Evolutionary conservation across 2,888 invertebrate genomes (phyloP), one percentile per base, ranked within the genome.

Genomic region (Trisateles emortualis): DNA sequence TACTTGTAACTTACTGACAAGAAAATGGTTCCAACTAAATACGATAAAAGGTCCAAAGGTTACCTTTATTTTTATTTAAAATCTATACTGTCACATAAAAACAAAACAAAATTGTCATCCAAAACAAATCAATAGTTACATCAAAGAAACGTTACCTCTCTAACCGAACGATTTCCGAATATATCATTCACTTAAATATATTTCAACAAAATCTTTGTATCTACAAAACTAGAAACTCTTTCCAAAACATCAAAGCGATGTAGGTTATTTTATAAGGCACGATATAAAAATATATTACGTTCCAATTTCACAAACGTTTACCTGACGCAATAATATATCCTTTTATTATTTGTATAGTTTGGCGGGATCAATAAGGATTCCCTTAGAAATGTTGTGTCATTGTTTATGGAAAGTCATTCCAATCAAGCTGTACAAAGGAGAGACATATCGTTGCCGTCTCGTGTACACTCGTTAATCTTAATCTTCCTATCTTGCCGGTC

Each of bases 331-430:
- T 58, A 39, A 60, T 68, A 62, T 67, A 66, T 67, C 59, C 62
- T 74, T 75, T 72, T 71, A 77, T 82, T 82, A 83, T 81, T 78
- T 76, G 61, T 66, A 59, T 60, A 59, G 74, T 69, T 72, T 61
- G 64, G 52, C n/a, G 41, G 64, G 67, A 70, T 73, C 66, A 76
- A 76, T 74, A 71, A 45, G 56, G 50, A 49, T 54, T 61, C 55
- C 46, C 54, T 56, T 45, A 80, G 79, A 82, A 84, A 71, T 73
- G 83, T 78, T 64, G 68, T 79, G 83, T 88, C 88, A 89, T 88
- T 89, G 88, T 88, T 88, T 88, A 87, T 83, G 78, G 83, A 81
- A 81, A 87, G 87, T 85, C 86, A 89, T 89, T 87, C 86, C 86
- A 88, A 89, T 89, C 88, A 83, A 78, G 74, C 72, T 66, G 61